Percentiles rank a stretch among this genome's conserved stretches.
Evolutionary conservation across 2,797 vertebrate species (phyloP).

Genomic region (Lophius americanus): DNA sequence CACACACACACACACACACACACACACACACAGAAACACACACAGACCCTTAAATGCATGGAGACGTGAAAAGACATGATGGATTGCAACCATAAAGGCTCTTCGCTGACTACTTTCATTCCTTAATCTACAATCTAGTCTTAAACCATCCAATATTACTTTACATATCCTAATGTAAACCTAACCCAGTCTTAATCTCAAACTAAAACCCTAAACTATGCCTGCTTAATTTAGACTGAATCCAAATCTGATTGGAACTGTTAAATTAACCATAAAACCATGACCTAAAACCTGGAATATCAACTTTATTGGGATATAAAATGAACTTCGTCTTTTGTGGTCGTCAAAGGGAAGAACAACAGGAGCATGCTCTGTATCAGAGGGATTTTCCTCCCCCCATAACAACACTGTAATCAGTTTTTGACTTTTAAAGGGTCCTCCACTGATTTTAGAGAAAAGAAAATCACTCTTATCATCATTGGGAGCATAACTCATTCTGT

Average conservation of each 20-base stretch:
- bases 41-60: conserved; percentile 1
- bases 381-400: background rate
- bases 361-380: background rate
- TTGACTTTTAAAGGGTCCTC: conserved; percentile 3
- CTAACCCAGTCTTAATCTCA: conserved; percentile 39
- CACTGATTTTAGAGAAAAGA: too few species aligned
- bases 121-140: conserved; percentile 20
- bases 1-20: conserved; percentile 22
- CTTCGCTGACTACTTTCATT: conserved; percentile 5
- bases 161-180: conserved; percentile 15
- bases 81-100: background rate
- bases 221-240: conserved; percentile 24
- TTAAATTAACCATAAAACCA: conserved; percentile 14
- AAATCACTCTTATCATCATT: background rate
- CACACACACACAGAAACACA: background rate
- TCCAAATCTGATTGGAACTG: conserved; percentile 19
- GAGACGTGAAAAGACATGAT: background rate
- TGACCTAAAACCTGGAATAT: conserved; percentile 28
- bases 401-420: background rate
- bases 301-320: background rate
- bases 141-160: conserved; percentile 6
- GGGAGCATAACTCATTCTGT: too few species aligned
- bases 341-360: background rate
- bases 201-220: conserved; percentile 16
- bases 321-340: background rate